These are phyloP conservation scores for Rhombomys opimus DNA, from an alignment of 2,113 vertebrate species.

Conservation along the genomic window DNA sequence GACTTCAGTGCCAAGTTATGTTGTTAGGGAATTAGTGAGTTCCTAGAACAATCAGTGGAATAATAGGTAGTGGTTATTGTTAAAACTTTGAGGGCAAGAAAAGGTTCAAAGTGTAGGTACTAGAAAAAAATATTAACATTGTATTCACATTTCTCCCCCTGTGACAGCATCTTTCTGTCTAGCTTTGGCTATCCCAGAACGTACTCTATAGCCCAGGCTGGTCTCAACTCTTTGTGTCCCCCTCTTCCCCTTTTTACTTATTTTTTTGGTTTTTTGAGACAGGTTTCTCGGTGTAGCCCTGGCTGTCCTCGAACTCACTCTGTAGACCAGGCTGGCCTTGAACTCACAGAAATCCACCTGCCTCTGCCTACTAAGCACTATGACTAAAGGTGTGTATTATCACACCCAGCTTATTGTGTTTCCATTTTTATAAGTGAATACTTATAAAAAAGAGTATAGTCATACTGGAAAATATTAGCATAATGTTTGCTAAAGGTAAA, in stretches of 20 bases:
- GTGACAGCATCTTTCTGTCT: background rate
- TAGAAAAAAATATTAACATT: background rate
- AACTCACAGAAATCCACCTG: no score
- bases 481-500: background rate
- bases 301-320: no score
- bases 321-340: no score
- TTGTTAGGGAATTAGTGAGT: slow-evolving; percentile 1
- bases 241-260: no score
- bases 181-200: background rate
- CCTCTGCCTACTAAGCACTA: no score
- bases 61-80: background rate
- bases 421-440: slow-evolving; percentile 12
- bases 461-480: background rate
- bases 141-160: background rate
- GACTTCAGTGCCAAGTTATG: background rate
- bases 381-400: no score
- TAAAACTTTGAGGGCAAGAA: background rate
- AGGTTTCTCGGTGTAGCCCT: no score
- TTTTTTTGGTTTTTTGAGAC: no score
- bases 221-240: background rate
- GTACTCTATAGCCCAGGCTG: background rate
- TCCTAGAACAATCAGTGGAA: slow-evolving; percentile 5
- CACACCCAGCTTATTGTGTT: no score
- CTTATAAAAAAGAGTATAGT: background rate
- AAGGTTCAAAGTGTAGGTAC: background rate